Conservation (phyloP, 37 sponge, comb jelly and placozoan genomes). For the Haliclona indistincta region DNA sequence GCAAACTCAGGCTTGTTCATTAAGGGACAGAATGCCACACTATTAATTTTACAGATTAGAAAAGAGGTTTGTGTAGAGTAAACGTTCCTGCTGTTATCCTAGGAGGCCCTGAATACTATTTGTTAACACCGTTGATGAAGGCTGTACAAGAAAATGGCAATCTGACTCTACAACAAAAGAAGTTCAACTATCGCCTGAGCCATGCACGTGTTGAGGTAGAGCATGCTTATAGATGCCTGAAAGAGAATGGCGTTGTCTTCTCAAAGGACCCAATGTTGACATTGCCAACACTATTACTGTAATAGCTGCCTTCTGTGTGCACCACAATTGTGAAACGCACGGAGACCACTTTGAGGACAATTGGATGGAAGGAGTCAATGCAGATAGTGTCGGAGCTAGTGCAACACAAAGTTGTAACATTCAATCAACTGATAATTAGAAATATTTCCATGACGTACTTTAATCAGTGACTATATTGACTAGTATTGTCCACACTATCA, state of each 20-base stretch:
- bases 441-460: no score
- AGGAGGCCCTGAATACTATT: slow-evolving; percentile 30
- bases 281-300: not conserved
- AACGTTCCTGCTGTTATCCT: no score
- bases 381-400: no score
- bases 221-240: slow-evolving; percentile 25
- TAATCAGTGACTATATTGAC: no score
- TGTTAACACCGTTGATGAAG: slow-evolving; percentile 42
- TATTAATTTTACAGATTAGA: no score
- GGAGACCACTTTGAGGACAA: no score
- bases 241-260: slow-evolving; percentile 32
- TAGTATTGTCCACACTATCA: no score
- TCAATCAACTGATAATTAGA: no score
- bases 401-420: no score
- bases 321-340: slow-evolving; percentile 32
- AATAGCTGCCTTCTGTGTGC: slow-evolving; percentile 25
- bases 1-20: no score
- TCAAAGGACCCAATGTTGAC: not conserved
- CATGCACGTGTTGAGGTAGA: slow-evolving; percentile 16
- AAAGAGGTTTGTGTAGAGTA: slow-evolving; percentile 1
- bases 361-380: slow-evolving; percentile 4
- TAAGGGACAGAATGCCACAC: not conserved
- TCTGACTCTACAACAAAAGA: slow-evolving; percentile 13
- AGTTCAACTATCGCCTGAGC: slow-evolving; percentile 25
- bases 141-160: slow-evolving; percentile 10